Evolutionary conservation across 2,113 vertebrate genomes (phyloP).

Genomic region (Eleginops maclovinus): DNA sequence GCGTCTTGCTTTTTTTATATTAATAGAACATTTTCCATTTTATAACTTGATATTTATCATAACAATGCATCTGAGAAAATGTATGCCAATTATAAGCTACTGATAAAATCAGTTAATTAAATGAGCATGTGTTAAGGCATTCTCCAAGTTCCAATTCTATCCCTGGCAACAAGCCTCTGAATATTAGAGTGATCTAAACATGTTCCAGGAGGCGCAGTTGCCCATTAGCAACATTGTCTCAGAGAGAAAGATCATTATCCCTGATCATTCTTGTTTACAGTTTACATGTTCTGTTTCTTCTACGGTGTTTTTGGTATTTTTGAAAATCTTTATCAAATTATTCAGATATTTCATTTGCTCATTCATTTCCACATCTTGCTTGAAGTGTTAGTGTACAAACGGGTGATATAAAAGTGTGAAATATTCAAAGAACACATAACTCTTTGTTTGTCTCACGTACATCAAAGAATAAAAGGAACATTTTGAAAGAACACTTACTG

Average conservation of each 20-base stretch:
- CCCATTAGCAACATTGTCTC: not conserved
- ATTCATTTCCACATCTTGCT: not conserved
- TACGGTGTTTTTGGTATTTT: not conserved
- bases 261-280: not conserved
- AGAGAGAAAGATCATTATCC: not conserved
- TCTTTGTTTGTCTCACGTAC: not conserved
- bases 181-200: conserved; percentile 2
- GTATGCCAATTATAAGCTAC: too few species aligned
- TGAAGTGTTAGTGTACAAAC: not conserved
- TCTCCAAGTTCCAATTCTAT: conserved; percentile 2
- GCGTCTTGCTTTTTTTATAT: too few species aligned
- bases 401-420: not conserved
- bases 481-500: conserved; percentile 4
- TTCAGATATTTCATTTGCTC: not conserved
- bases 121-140: not conserved
- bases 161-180: not conserved
- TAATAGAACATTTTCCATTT: too few species aligned
- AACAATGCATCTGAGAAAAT: too few species aligned
- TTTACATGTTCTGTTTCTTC: not conserved
- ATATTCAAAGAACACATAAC: not conserved
- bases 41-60: too few species aligned
- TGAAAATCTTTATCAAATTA: not conserved
- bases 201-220: not conserved
- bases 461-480: not conserved
- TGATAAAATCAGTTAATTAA: not conserved